Evolutionary conservation across 1,140 invertebrate genomes (phyloP).

Genomic region (Heliconius hermathena): DNA sequence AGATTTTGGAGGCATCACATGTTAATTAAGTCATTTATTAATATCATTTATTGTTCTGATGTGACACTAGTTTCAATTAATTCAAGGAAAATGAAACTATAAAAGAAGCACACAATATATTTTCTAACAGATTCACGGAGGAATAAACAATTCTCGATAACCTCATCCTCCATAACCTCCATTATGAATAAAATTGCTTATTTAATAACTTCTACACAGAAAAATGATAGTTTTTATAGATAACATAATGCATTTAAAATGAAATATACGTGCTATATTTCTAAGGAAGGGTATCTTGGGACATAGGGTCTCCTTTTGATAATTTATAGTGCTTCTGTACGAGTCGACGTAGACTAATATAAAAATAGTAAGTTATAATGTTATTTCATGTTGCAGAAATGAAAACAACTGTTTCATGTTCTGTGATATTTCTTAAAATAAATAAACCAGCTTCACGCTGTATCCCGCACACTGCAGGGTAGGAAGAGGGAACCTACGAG

Average conservation of each 20-base stretch:
- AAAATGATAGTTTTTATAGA: background rate
- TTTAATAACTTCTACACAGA: background rate
- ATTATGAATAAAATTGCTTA: background rate
- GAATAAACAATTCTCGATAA: too few relatives aligned
- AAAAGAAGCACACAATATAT: background rate
- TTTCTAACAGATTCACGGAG: background rate
- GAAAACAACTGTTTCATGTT: background rate
- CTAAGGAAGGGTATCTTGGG: slow-evolving; percentile 4
- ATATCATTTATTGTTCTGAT: too few relatives aligned
- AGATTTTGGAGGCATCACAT: too few relatives aligned
- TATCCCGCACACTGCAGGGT: too few relatives aligned
- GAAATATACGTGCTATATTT: slow-evolving; percentile 3
- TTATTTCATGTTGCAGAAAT: background rate
- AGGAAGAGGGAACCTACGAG: too few relatives aligned
- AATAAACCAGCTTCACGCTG: too few relatives aligned
- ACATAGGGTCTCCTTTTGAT: slow-evolving; percentile 4
- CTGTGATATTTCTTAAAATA: background rate
- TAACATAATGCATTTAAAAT: slow-evolving; percentile 5
- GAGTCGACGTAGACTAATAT: background rate
- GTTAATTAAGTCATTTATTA: too few relatives aligned
- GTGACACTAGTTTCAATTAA: too few relatives aligned
- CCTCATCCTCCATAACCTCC: too few relatives aligned
- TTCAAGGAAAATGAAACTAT: too few relatives aligned
- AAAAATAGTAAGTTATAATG: background rate
- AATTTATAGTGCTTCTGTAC: slow-evolving; percentile 11